Evolutionary conservation across 2,797 vertebrate species (phyloP).

Genomic region (Myotis pilosus): DNA sequence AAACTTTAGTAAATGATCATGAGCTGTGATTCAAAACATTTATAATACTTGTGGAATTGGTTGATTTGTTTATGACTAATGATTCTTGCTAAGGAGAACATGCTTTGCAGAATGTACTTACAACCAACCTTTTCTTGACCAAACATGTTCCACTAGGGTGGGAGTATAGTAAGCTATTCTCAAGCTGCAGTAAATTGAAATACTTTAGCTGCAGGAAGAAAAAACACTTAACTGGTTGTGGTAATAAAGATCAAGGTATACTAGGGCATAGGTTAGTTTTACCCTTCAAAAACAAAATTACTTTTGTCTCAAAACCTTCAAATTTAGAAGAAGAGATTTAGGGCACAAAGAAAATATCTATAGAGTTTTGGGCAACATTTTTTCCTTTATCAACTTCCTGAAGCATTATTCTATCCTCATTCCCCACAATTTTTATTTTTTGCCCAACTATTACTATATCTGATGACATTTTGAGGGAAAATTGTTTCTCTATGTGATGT

Average conservation of each 20-base stretch:
- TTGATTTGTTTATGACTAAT: constrained; percentile 22
- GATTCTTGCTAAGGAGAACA: constrained; percentile 44
- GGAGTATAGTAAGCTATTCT: background rate
- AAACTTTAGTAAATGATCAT: constrained; percentile 28
- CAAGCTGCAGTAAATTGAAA: background rate
- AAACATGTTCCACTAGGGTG: background rate
- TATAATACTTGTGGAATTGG: background rate
- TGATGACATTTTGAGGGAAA: background rate
- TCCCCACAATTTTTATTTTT: background rate
- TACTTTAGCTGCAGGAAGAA: constrained; percentile 35
- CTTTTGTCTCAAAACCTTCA: constrained; percentile 44
- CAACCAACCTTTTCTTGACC: background rate
- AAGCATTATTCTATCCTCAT: background rate
- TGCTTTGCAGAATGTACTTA: constrained; percentile 42
- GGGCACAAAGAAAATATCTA: background rate
- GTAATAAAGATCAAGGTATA: background rate
- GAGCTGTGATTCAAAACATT: constrained; percentile 49
- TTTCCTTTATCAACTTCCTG: background rate
- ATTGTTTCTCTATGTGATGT: constrained; percentile 21
- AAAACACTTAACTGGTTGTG: background rate
- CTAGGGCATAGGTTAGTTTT: background rate
- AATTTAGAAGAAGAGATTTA: constrained; percentile 23
- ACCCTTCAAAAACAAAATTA: constrained; percentile 48
- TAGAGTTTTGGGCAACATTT: background rate
- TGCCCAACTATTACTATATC: background rate